Evolutionary conservation across 2,113 vertebrate species (phyloP).

Genomic region (Eira barbara): DNA sequence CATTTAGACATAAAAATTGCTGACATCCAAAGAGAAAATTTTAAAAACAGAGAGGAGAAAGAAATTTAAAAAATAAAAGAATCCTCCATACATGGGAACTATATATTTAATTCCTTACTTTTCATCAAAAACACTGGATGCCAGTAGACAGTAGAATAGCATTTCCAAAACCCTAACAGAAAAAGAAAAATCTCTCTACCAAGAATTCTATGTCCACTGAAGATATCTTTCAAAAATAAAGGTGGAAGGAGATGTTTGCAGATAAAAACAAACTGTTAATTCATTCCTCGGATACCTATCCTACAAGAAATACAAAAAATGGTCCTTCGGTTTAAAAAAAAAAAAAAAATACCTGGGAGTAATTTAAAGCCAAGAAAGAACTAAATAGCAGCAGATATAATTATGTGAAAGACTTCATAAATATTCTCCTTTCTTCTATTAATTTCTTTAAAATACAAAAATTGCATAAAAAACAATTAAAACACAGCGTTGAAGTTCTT

Average conservation of each 20-base stretch:
- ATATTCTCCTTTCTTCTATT: neutral
- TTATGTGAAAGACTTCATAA: neutral
- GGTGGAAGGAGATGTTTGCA: neutral
- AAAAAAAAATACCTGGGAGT: neutral
- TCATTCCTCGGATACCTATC: neutral
- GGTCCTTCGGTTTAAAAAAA: neutral
- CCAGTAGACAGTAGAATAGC: neutral
- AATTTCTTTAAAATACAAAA: neutral
- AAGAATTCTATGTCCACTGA: neutral
- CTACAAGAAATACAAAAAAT: neutral
- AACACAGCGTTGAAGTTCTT: neutral
- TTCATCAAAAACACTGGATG: neutral
- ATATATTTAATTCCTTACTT: neutral
- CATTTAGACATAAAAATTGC: neutral
- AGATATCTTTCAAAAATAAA: neutral
- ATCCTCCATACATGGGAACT: neutral
- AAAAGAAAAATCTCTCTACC: neutral
- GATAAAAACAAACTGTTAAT: neutral
- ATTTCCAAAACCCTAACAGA: neutral
- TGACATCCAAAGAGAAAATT: neutral
- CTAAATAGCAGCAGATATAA: neutral
- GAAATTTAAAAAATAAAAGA: neutral
- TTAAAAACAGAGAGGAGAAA: neutral
- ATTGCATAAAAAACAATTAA: neutral
- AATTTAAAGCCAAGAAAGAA: neutral